These are phyloP conservation scores for Hylyphantes graminicola DNA, from an alignment of 1,140 invertebrate genomes.

Conservation along the genomic window DNA sequence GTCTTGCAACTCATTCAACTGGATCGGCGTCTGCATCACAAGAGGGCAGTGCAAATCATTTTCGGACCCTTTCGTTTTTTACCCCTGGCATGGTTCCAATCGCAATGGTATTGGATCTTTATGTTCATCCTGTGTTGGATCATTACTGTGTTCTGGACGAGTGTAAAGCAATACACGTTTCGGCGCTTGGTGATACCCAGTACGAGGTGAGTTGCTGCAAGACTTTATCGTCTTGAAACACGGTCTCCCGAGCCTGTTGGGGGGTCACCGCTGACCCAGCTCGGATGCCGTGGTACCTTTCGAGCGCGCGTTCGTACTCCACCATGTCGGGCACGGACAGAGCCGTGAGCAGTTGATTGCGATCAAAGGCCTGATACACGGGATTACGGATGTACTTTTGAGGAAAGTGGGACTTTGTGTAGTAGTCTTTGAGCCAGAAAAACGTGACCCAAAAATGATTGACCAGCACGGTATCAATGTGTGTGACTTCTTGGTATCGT, in stretches of 20 bases:
- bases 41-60: neutral
- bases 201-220: no score
- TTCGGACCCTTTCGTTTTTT: neutral
- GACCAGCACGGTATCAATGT: neutral
- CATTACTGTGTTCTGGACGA: no score
- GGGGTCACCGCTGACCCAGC: no score
- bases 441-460: neutral
- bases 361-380: conserved; percentile 1
- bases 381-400: conserved; percentile 23
- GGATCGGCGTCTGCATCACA: neutral
- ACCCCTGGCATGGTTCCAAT: neutral
- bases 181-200: no score
- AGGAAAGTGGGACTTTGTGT: neutral
- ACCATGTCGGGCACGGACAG: no score
- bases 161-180: no score
- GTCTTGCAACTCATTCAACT: neutral
- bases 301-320: no score
- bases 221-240: no score
- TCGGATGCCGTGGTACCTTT: no score
- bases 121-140: neutral
- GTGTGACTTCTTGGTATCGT: neutral
- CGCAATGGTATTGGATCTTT: neutral
- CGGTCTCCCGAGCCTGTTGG: no score
- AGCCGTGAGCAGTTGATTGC: neutral
- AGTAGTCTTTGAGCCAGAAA: conserved; percentile 8